These are phyloP conservation scores for Melanostoma scalare DNA, from an alignment of 2,888 invertebrate species.

Conservation along the genomic window DNA sequence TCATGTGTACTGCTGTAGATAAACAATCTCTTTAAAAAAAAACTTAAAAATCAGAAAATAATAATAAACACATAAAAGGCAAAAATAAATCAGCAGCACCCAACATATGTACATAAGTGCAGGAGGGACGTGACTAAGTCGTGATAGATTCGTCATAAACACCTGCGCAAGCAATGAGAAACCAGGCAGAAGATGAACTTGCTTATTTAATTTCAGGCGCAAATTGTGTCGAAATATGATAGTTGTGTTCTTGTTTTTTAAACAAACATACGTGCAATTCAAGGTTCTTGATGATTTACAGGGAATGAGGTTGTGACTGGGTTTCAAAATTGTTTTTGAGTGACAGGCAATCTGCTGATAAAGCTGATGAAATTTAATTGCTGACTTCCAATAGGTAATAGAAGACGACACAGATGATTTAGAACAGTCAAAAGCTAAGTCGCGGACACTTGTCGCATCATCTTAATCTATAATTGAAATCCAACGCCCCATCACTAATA, in stretches of 20 bases:
- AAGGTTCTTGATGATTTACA: constrained; percentile 36
- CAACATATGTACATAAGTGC: constrained; percentile 2
- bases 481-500: no score
- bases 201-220: constrained; percentile 31
- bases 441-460: no score
- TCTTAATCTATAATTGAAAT: no score
- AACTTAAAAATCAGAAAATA: constrained; percentile 10
- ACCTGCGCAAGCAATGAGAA: constrained; percentile 52
- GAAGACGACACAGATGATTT: no score
- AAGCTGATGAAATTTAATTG: no score
- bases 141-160: constrained; percentile 64
- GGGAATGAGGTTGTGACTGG: no score
- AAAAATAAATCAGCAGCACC: background rate
- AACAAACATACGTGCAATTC: background rate
- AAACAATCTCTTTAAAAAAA: constrained; percentile 11
- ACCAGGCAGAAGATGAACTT: constrained; percentile 32
- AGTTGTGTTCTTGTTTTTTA: background rate
- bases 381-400: no score
- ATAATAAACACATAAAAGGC: constrained; percentile 1
- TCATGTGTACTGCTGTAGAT: constrained; percentile 4
- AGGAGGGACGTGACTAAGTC: constrained; percentile 62
- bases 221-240: constrained; percentile 33
- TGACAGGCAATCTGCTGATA: no score
- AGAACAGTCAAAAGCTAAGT: no score
- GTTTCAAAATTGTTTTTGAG: no score